A percentile compares a stretch with the other conserved stretches of the same genome.
Conservation (phyloP, 2,797 vertebrate species). For the Bradypodion pumilum region DNA sequence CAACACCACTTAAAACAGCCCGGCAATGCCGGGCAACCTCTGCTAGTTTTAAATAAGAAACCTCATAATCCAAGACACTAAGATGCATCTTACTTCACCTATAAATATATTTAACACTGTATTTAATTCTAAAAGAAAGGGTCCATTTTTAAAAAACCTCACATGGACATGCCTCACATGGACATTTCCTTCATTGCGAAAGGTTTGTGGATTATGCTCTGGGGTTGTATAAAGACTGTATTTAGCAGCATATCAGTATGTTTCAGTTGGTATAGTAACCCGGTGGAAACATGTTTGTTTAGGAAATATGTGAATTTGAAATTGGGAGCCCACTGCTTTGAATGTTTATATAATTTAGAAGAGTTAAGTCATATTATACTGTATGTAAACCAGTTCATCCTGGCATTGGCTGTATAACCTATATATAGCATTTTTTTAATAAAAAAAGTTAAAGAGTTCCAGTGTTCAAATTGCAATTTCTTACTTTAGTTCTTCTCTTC, state of each 20-base stretch:
- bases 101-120: too few relatives aligned
- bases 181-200: background rate
- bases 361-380: background rate
- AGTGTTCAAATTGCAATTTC: background rate
- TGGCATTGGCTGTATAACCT: background rate
- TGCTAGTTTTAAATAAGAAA: too few relatives aligned
- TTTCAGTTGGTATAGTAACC: constrained; percentile 16
- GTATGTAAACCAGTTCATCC: background rate
- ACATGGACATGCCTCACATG: background rate
- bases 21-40: too few relatives aligned
- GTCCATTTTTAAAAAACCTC: background rate
- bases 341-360: background rate
- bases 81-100: too few relatives aligned
- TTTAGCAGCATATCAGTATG: background rate
- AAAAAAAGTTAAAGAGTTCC: background rate
- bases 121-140: background rate
- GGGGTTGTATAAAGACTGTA: background rate
- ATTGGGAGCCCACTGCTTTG: background rate
- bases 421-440: too few relatives aligned
- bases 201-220: background rate
- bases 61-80: too few relatives aligned
- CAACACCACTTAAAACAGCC: too few relatives aligned
- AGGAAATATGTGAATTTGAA: constrained; percentile 2
- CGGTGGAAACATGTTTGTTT: background rate
- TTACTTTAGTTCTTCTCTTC: background rate